A percentile compares a stretch with the other conserved stretches of the same genome.
phyloP scores from a whole-genome alignment of 2,113 vertebrate species.

The Plecturocebus donacophilus region DNA sequence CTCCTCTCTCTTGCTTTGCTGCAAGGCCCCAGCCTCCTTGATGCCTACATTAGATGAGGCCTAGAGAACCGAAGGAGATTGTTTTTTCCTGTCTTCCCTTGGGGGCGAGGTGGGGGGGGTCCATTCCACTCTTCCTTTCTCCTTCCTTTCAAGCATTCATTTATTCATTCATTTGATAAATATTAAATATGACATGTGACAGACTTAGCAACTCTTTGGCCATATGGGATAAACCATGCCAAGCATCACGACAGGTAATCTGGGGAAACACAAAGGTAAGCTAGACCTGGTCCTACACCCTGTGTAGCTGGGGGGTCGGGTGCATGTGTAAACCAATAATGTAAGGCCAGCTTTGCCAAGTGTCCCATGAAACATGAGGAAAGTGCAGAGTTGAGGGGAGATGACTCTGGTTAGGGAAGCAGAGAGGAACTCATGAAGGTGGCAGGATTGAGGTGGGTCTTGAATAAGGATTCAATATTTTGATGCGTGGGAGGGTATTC shows the following conservation, averaged over 20 bases:
- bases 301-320: neutral
- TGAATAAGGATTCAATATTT: neutral
- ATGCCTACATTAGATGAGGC: neutral
- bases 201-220: neutral
- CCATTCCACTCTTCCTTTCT: neutral
- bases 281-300: neutral
- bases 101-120: no score
- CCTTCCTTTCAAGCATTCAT: neutral
- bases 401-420: neutral
- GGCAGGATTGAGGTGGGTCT: neutral
- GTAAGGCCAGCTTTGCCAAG: neutral
- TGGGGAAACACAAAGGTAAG: neutral
- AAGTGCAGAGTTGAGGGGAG: neutral
- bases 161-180: neutral
- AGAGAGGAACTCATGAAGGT: neutral
- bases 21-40: neutral
- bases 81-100: neutral
- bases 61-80: neutral
- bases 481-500: neutral
- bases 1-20: neutral
- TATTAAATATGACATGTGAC: neutral
- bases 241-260: neutral
- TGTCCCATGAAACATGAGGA: neutral
- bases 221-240: neutral
- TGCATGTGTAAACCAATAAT: neutral